A percentile compares a stretch with the other conserved stretches of the same genome.
phyloP scores from a whole-genome alignment of 2,797 vertebrate species.

The Cottoperca gobio region DNA sequence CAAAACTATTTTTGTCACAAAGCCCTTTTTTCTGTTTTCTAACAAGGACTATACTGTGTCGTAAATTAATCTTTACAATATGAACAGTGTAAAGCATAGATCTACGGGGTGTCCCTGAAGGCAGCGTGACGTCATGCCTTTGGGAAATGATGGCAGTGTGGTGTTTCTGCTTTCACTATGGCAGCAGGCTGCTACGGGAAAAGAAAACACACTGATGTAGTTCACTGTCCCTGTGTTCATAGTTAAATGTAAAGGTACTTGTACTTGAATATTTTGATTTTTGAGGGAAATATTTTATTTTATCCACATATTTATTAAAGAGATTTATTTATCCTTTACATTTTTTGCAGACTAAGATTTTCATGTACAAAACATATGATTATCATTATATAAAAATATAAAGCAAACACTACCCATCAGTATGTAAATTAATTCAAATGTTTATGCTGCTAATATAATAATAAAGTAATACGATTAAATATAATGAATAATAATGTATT shows the following conservation, averaged over 20 bases:
- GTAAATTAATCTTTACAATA: not conserved
- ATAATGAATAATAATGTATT: not conserved
- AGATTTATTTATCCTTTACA: not conserved
- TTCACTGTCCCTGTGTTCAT: not conserved
- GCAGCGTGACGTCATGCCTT: conserved; percentile 54
- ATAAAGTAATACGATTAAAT: not conserved
- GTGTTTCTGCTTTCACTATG: conserved; percentile 57
- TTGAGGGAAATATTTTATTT: not conserved
- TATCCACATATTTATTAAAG: not conserved
- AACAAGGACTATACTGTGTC: not conserved
- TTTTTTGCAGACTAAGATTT: not conserved
- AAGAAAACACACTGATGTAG: conserved; percentile 36
- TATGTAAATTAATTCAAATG: not conserved
- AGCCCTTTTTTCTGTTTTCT: not conserved
- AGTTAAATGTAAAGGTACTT: too few relatives aligned
- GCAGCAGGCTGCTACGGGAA: conserved; percentile 42
- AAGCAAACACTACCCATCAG: not conserved
- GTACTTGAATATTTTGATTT: not conserved
- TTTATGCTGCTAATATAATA: not conserved
- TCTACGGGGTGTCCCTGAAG: conserved; percentile 53
- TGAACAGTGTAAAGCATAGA: rapidly evolving
- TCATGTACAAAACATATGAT: not conserved
- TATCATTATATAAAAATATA: too few relatives aligned
- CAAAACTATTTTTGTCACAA: not conserved
- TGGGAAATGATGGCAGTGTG: conserved; percentile 58